Base-by-base conservation (phyloP, 2,797 vertebrate genomes). In the Coregonus sp. region DNA sequence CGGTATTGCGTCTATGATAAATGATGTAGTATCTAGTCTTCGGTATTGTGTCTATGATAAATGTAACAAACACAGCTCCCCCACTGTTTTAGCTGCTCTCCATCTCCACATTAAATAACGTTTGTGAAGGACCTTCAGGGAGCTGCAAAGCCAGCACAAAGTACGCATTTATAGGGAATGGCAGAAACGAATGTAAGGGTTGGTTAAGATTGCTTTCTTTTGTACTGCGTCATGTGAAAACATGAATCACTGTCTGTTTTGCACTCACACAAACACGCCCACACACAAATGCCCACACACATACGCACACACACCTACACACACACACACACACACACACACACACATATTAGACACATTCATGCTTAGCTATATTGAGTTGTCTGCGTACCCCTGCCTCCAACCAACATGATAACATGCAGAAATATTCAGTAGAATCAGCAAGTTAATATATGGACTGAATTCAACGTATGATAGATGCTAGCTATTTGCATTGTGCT, bases 121-220 rank as follows among this genome's bases (percentile, higher is more conserved):
- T 84, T 80, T 86, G 78, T 80, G 82, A 82, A 15, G 94, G 94
- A 95, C 94, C 94, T 95, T 95, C 93, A 95, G 87, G 80, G 47
- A 89, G 91, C 88, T 92, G 93, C 92, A 90, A 89, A 94, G 93
- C 92, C 92, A 94, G 93, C 94, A 94, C 91, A 94, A 94, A 95
- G 95, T 93, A 93, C 92, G 92, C 92, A 94, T 94, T 94, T 93
- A 94, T 91, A 92, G 87, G 87, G 90, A 93, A 90, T 88, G 84
- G 89, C 88, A 80, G 89, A 86, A 88, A 90, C 82, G 85, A 88
- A 90, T 88, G 87, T 87, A 86, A 85, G 86, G 80, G 82, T 85
- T 76, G 70, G 85, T 72, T 47, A 83, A 93, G 93, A 94, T 94
- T 92, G 92, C 90, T 93, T 93, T 94, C 91, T 90, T 94, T 94